Evolutionary conservation across 1,140 invertebrate species (phyloP).

Genomic region (Megalopta genalis): DNA sequence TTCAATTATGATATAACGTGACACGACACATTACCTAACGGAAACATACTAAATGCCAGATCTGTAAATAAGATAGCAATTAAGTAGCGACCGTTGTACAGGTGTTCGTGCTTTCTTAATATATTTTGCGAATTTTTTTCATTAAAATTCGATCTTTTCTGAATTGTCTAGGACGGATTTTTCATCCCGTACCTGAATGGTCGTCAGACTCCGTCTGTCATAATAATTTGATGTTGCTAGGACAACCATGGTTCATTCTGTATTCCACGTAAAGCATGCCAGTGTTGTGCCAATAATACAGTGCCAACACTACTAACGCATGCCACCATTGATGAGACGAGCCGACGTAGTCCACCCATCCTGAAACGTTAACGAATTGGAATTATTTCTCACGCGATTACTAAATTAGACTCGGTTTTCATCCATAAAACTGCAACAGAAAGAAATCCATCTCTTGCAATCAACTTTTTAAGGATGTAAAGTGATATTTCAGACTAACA

Average conservation of each 20-base stretch:
- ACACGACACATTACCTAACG: neutral
- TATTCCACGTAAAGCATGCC: conserved; percentile 93
- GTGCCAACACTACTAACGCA: conserved; percentile 91
- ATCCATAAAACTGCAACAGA: too few relatives aligned
- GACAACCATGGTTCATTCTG: conserved; percentile 90
- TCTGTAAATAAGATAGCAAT: too few relatives aligned
- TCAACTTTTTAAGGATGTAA: too few relatives aligned
- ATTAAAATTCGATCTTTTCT: neutral
- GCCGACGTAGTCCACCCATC: conserved; percentile 94
- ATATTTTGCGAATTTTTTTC: too few relatives aligned
- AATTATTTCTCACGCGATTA: neutral
- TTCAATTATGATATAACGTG: neutral
- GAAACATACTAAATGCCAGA: too few relatives aligned
- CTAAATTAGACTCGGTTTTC: neutral
- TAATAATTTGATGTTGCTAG: conserved; percentile 80
- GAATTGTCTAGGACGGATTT: neutral
- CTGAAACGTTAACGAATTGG: conserved; percentile 75
- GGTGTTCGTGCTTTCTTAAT: too few relatives aligned
- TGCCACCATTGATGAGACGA: conserved; percentile 99
- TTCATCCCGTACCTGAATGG: conserved; percentile 52
- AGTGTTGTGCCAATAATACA: conserved; percentile 97
- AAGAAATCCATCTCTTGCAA: too few relatives aligned
- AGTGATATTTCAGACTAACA: too few relatives aligned
- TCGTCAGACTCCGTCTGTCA: conserved; percentile 73
- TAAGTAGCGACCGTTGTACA: too few relatives aligned